Evolutionary conservation across 2,113 vertebrate genomes (phyloP).

Genomic region (Vulpes vulpes): DNA sequence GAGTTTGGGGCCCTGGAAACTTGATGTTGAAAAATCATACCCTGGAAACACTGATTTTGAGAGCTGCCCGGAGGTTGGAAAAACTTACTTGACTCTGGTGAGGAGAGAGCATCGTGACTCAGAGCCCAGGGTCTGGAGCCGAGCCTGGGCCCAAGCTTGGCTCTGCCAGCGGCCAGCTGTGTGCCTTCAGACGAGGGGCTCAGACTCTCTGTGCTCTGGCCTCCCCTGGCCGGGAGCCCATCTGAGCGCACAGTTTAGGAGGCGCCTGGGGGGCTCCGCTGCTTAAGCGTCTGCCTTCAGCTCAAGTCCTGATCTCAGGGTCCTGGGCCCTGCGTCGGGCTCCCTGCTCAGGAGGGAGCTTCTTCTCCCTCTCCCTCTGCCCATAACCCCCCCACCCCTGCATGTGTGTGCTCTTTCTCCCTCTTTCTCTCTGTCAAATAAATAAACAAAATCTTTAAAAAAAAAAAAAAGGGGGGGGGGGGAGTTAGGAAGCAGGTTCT

Average conservation of each 20-base stretch:
- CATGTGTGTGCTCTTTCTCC: too few relatives aligned
- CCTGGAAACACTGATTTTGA: background rate
- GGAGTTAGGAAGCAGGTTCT: background rate
- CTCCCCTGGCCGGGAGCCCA: background rate
- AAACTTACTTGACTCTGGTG: background rate
- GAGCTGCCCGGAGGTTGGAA: background rate
- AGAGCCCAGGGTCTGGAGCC: too few relatives aligned
- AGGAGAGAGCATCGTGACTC: background rate
- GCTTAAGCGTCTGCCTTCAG: too few relatives aligned
- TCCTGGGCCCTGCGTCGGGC: too few relatives aligned
- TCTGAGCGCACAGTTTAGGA: background rate
- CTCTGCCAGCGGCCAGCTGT: background rate
- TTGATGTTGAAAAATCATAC: background rate
- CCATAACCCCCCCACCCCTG: too few relatives aligned
- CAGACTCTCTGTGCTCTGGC: background rate
- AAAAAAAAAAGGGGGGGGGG: too few relatives aligned
- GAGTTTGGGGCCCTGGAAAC: background rate
- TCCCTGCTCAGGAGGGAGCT: too few relatives aligned
- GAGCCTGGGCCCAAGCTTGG: background rate
- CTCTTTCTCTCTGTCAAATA: too few relatives aligned
- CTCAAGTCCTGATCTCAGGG: too few relatives aligned
- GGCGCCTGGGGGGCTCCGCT: background rate
- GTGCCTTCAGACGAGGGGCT: background rate
- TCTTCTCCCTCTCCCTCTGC: too few relatives aligned
- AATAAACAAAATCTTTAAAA: too few relatives aligned